Base-by-base conservation (phyloP, 2,113 vertebrate genomes). In the Ctenodactylus gundi region DNA sequence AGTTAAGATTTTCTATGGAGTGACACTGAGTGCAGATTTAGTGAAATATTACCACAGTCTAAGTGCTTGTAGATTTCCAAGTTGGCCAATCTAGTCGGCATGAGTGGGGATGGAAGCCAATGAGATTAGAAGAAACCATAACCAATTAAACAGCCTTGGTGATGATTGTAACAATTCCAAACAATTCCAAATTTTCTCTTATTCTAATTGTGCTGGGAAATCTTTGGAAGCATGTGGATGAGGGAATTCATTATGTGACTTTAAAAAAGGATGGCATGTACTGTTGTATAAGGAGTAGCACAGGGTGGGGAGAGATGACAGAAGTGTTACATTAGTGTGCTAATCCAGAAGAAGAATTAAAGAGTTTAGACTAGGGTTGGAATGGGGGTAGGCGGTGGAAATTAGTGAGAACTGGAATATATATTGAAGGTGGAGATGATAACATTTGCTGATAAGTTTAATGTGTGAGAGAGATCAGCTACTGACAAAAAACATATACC, bases 261-360 rank as follows among this genome's bases (percentile, higher is more conserved):
- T 93, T 81, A 93, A 64, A 68, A 44, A 92, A 76, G 53, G 44
- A 53, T 67, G 44, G 25, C 36, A 46, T n/a, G 72, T 31, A 64
- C 17, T 88, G 8, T 27, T 82, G 4, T 68, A 7, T 91, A 41
- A 31, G 91, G 39, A 88, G 41, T 55, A 65, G 20, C 85, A 60
- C 67, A 44, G 20, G 11, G 14, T 81, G 27, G 49, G 21, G 84
- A 70, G 49, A 85, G 23, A 78, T 6, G 41, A 39, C 36, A 78
- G 15, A 60, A 83, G 3, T 62, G 94, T 21, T 83, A 51, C 84
- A 58, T 13, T 51, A 20, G 92, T 62, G 23, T 46, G 72, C 17
- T 85, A 77, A 88, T 90, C 12, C 18, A 73, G 44, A 36, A 90
- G 57, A 92, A 34, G 90, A 93, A 55, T 87, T 64, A 76, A 64